Evolutionary conservation across 2,888 invertebrate species (phyloP).

Genomic region (Lasioglossum pauxillum): DNA sequence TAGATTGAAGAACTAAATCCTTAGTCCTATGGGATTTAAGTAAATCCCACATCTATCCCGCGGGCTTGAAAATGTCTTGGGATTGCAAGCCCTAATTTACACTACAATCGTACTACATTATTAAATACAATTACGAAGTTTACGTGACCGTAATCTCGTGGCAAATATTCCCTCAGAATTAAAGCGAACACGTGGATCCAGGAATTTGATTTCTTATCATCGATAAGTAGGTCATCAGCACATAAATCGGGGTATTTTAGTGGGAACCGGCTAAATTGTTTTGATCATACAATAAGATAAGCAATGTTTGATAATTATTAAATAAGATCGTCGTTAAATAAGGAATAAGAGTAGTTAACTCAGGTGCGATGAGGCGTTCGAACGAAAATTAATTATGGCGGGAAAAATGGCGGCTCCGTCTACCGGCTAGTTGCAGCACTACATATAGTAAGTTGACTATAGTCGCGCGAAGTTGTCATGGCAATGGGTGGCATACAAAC

Average conservation of each 20-base stretch:
- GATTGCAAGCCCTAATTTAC: too few species aligned
- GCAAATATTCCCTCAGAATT: not conserved
- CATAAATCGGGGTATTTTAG: not conserved
- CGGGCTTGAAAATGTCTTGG: too few species aligned
- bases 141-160: not conserved
- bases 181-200: not conserved
- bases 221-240: not conserved
- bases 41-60: too few species aligned
- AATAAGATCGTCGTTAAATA: not conserved
- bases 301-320: not conserved
- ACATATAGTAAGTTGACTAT: too few species aligned
- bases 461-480: conserved; percentile 17
- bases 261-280: not conserved
- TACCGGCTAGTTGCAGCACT: not conserved
- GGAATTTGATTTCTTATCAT: not conserved
- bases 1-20: too few species aligned
- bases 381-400: not conserved
- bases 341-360: not conserved
- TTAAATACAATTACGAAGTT: not conserved
- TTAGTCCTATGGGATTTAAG: too few species aligned
- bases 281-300: not conserved
- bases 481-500: conserved; percentile 32
- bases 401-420: conserved; percentile 7
- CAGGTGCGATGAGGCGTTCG: not conserved
- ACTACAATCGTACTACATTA: not conserved